Percentiles rank a stretch among this genome's conserved stretches.
Conservation (phyloP, 2,888 invertebrate genomes). For the Lasius fuliginosus region DNA sequence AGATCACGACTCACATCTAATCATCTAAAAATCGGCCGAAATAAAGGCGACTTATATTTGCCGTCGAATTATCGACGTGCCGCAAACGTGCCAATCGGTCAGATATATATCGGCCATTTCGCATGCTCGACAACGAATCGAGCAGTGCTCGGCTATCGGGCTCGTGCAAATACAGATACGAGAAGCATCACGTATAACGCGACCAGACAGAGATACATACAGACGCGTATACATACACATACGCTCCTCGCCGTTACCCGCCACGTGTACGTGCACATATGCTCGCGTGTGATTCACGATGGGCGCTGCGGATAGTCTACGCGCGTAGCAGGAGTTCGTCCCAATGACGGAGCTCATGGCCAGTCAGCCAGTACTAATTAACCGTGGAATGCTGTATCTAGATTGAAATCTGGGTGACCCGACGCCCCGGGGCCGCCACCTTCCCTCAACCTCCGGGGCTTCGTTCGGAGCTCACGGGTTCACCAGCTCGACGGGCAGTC, state of each 20-base stretch:
- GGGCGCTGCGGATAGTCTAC: constrained; percentile 58
- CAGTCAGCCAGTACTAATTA: constrained; percentile 85
- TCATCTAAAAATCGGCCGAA: constrained; percentile 31
- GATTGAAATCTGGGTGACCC: constrained; percentile 86
- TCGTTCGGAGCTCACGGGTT: constrained; percentile 71
- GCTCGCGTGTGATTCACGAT: constrained; percentile 55
- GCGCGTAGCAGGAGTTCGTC: constrained; percentile 76
- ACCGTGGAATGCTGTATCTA: constrained; percentile 86
- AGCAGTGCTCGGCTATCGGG: constrained; percentile 66
- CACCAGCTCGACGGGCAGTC: constrained; percentile 71
- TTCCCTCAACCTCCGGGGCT: constrained; percentile 78
- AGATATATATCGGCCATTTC: constrained; percentile 62
- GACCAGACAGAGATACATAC: no score
- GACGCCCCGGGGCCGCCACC: constrained; percentile 85
- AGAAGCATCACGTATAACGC: constrained; percentile 61
- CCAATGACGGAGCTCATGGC: constrained; percentile 82
- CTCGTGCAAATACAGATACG: constrained; percentile 58
- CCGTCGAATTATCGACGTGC: constrained; percentile 63
- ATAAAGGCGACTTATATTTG: constrained; percentile 58
- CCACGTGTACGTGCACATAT: constrained; percentile 19
- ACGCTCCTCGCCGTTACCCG: not conserved
- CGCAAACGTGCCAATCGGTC: constrained; percentile 52
- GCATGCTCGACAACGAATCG: constrained; percentile 60
- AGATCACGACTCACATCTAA: no score
- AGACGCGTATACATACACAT: not conserved